Evolutionary conservation across 92 coral and sea anemone species (phyloP).

Genomic region (Palythoa caribaeorum): DNA sequence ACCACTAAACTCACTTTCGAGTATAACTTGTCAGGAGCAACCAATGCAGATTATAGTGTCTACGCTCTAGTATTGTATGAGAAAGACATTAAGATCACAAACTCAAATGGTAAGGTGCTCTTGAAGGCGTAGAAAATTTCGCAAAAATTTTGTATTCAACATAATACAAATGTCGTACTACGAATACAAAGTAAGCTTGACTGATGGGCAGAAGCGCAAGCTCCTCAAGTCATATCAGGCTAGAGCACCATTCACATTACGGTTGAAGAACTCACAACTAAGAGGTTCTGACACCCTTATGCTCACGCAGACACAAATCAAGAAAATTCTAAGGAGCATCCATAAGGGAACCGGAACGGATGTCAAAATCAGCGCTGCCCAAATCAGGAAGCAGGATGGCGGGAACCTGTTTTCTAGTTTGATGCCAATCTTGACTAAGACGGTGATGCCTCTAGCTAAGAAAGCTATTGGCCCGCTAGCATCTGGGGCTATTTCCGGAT

Average conservation of each 20-base stretch:
- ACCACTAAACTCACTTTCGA: neutral
- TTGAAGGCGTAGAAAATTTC: neutral
- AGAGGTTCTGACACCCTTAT: too few species aligned
- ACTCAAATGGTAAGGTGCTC: neutral
- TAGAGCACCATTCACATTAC: neutral
- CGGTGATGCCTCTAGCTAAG: too few species aligned
- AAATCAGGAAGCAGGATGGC: too few species aligned
- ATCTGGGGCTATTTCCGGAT: too few species aligned
- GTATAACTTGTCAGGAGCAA: neutral
- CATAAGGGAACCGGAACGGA: too few species aligned
- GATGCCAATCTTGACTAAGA: too few species aligned
- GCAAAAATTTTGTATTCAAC: too few species aligned
- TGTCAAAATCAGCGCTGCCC: too few species aligned
- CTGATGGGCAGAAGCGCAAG: neutral
- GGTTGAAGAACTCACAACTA: neutral
- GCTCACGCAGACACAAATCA: too few species aligned
- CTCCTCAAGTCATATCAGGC: neutral
- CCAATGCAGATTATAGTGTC: conserved; percentile 10
- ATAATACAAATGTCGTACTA: neutral
- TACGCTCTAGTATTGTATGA: conserved; percentile 2
- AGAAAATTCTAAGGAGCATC: too few species aligned
- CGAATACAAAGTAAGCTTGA: neutral
- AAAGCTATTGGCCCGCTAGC: too few species aligned
- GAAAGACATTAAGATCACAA: neutral
- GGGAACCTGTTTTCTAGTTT: too few species aligned